Base-by-base conservation (phyloP, 2,113 vertebrate species). In the Setophaga kirtlandii region DNA sequence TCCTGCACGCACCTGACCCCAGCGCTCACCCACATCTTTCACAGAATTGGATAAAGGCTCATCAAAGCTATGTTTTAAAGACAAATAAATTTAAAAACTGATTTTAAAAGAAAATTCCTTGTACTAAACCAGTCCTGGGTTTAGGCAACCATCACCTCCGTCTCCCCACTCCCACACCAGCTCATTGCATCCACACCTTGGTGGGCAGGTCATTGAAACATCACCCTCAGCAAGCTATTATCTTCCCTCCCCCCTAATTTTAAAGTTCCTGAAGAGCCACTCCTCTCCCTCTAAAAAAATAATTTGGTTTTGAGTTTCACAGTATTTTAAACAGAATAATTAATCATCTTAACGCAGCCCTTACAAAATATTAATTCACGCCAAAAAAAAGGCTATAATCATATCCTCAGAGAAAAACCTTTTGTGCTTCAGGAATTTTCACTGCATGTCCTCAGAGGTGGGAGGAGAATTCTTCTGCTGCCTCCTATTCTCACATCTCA, bases 391-490 rank as follows among this genome's bases (percentile, higher is more conserved):
- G 80, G 73, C 67, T 85, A 86, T 95, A 95, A 93, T 92, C 65
- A 84, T 90, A 91, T 73, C 71, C 88, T 92, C 73, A 15, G 75
- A 95, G 73, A 87, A 86, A 86, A 95, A 58, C 52, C 96, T 96
- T 96, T 96, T 97, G 96, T 96, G 95, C 83, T 94, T 65, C 88
- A 90, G 85, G 90, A 94, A 90, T 97, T 93, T 80, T 77, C 88
- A 53, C 68, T 67, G 83, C 69, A 27, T 68, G 59, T 86, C 78
- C 65, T 92, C 88, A 35, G 83, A 87, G 81, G 68, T 79, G 69
- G 92, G 89, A 94, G 70, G 56, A 91, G 71, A 91, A 93, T 91
- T 95, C 87, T 93, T 88, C 71, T 83, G 79, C 87, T 77, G 81
- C 41, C 90, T 83, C 80, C 80, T 84, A 63, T 95, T 93, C 92